These are phyloP conservation scores for Proisotoma minuta DNA, from an alignment of 2,888 invertebrate genomes.

Conservation along the genomic window DNA sequence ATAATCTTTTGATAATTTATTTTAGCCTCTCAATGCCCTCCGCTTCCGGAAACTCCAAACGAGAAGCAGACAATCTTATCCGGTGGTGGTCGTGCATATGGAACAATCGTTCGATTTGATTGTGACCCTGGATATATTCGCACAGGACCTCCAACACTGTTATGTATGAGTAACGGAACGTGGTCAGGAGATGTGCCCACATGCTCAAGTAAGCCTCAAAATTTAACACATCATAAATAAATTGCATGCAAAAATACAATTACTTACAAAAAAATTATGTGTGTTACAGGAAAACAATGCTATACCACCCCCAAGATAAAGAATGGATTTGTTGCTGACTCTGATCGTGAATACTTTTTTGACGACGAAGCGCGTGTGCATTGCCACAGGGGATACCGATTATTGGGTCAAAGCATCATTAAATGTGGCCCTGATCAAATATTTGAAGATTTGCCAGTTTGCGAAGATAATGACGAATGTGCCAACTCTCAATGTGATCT, in stretches of 20 bases:
- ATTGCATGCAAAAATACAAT: not conserved
- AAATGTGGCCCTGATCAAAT: constrained; percentile 77
- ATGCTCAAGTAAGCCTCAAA: constrained; percentile 61
- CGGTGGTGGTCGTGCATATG: constrained; percentile 86
- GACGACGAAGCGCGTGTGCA: constrained; percentile 89
- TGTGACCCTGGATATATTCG: constrained; percentile 87
- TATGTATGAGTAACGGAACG: constrained; percentile 92
- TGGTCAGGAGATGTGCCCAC: constrained; percentile 89
- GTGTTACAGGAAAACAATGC: constrained; percentile 60
- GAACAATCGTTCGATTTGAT: constrained; percentile 85
- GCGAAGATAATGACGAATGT: constrained; percentile 85
- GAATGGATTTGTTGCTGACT: constrained; percentile 81
- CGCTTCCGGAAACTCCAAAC: constrained; percentile 78
- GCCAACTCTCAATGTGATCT: constrained; percentile 81
- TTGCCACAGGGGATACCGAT: constrained; percentile 82
- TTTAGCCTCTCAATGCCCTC: constrained; percentile 82
- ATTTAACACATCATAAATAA: constrained; percentile 48
- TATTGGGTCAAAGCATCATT: constrained; percentile 72
- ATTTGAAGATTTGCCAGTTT: constrained; percentile 77
- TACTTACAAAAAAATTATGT: not conserved
- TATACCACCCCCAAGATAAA: constrained; percentile 71
- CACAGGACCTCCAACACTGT: constrained; percentile 79
- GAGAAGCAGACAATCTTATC: constrained; percentile 81
- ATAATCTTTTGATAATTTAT: constrained; percentile 9
- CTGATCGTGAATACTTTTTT: constrained; percentile 68